Evolutionary conservation across 1,140 invertebrate genomes (phyloP), one percentile per base, ranked within the genome.

Genomic region (Panagrolaimus sp.): DNA sequence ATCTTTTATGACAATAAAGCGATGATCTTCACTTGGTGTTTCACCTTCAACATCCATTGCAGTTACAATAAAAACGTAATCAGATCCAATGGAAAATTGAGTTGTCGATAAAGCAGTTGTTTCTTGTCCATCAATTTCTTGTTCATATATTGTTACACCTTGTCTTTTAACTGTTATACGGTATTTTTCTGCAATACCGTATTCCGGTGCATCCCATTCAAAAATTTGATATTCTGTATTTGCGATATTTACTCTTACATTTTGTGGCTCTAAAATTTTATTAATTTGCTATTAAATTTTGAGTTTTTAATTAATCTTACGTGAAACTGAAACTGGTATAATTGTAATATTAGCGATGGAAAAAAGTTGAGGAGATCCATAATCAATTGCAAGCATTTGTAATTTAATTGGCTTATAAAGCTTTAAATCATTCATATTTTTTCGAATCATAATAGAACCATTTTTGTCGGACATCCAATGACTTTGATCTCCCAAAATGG

Each of bases 331-430:
- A 14, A 76, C 74, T 8, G 74, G 74, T 8, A 76, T 68, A 53
- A 76, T 47, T 5, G 67, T 72, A 25, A 76, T 48, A 25, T 79
- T 79, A 7, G 68, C 63, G 5, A 70, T 63, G 8, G 76, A 75
- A 57, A 78, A 76, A 13, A 76, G 66, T 62, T 76, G 74, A 7
- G 74, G 74, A 27, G 76, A 78, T 25, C 74, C 74, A 46, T 76
- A 76, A 45, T 76, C 74, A 31, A 71, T 63, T 2, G 74, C 74
- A 20, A 76, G 31, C n/a, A 76, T 9, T 13, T 64, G 46, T 13
- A 76, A 42, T n/a, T 66, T 57, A 27, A 78, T 65, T 5, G 73
- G 63, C 47, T 68, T 66, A 43, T 75, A 76, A 16, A 79, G 62
- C 11, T 67, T 14, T 47, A 76, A 62, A 27, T 78, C 64, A 13